Evolutionary conservation across 2,797 vertebrate genomes (phyloP), one percentile per base, ranked within the genome.

Genomic region (Sciaenops ocellatus): DNA sequence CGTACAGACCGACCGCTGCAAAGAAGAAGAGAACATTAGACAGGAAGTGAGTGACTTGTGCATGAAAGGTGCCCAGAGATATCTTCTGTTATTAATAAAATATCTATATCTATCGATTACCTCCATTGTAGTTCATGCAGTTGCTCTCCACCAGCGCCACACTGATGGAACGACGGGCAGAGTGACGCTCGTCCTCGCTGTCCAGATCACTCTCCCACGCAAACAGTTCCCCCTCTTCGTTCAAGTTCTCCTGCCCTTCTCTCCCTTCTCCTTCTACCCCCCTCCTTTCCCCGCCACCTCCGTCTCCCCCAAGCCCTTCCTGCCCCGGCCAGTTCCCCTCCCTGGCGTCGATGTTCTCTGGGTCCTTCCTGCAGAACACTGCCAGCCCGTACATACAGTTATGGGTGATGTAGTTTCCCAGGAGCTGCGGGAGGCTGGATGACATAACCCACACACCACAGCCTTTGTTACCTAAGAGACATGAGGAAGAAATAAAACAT

Each of bases 381-480:
- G 97, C 97, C 84, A 98, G 92, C 16, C 97, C 97, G 0, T 97
- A 97, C 91, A 97, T 96, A 75, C 95, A 96, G 86, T 97, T 97
- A 81, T 97, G 97, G 89, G 96, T 96, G 80, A 98, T 96, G 72
- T 95, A 94, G 90, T 97, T 98, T 80, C 94, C 95, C 42, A 96
- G 87, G 69, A 99, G 95, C 64, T 98, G 97, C 0, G 97, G 96
- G 63, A 98, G 96, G 90, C 97, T 98, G 77, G 97, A 97, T 0
- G 97, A 96, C 96, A 97, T 97, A 55, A 98, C 95, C 97, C 97
- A 98, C 73, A 98, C 96, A 0, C 97, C 96, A 28, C 97, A 98
- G 83, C 97, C 97, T 92, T 96, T 97, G 90, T 97, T 98, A 78
- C 96, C 97, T 98, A n/a, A 75, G 72, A 69, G 73, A 66, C 6